phyloP scores from a whole-genome alignment of 1,140 invertebrate genomes.

The Aphaenogaster ashmeadi region DNA sequence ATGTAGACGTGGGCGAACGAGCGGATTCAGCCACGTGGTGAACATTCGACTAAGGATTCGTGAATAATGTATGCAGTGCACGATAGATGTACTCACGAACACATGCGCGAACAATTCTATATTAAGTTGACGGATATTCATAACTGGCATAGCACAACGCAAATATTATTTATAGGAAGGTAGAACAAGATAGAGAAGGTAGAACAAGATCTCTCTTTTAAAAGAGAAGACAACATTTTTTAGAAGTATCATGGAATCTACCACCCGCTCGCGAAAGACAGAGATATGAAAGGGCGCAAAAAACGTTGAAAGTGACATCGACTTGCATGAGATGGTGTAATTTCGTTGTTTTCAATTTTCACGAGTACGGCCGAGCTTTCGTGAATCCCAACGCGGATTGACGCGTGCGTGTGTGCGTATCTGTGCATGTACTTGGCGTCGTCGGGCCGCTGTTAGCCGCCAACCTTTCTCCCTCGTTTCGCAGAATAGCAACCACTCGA shows the following conservation, averaged over 20 bases:
- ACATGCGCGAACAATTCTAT: neutral
- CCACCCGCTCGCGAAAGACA: neutral
- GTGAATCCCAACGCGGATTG: constrained; percentile 2
- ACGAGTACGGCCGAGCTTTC: constrained; percentile 13
- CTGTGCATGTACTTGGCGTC: neutral
- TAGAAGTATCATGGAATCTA: neutral
- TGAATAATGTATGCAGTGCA: constrained; percentile 36
- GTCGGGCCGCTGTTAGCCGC: neutral
- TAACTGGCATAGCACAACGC: neutral
- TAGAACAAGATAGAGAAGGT: neutral
- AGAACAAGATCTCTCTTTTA: neutral
- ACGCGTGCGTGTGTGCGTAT: neutral
- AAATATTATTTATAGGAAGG: constrained; percentile 12
- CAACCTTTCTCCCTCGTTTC: constrained; percentile 35
- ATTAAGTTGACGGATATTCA: constrained; percentile 38
- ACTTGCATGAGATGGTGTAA: constrained; percentile 14
- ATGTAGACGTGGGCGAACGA: constrained; percentile 19
- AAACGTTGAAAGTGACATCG: neutral
- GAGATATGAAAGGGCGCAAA: neutral
- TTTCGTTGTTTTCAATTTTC: constrained; percentile 34
- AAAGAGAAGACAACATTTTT: neutral
- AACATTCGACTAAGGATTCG: constrained; percentile 51
- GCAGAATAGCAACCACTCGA: constrained; percentile 26
- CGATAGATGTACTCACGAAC: constrained; percentile 22
- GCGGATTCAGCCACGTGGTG: constrained; percentile 49